Conservation (phyloP, 2,113 vertebrate species). For the Caretta caretta region DNA sequence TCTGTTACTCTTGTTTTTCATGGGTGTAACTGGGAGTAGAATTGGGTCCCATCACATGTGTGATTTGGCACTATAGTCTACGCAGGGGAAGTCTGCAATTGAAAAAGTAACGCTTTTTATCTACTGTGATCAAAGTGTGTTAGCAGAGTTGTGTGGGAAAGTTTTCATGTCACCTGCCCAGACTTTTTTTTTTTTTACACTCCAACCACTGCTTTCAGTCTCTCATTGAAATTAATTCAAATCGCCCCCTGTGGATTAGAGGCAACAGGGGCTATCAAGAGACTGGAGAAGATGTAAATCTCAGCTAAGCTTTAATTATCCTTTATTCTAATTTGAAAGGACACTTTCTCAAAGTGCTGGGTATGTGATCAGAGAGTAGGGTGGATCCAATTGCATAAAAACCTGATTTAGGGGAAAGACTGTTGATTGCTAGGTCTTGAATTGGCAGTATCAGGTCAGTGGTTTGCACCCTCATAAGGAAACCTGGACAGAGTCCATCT, state of each 20-base stretch:
- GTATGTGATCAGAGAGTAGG: constrained; percentile 54
- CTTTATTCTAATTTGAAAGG: constrained; percentile 61
- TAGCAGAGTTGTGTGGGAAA: neutral
- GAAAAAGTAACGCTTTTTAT: neutral
- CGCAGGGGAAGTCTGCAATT: neutral
- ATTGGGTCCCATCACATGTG: neutral
- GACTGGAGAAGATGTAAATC: constrained; percentile 27
- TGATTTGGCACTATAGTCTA: neutral
- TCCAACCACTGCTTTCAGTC: neutral
- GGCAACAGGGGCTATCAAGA: constrained; percentile 29
- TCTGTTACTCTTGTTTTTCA: neutral
- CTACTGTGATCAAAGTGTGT: constrained; percentile 19
- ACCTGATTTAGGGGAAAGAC: constrained; percentile 60
- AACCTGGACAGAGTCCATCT: constrained; percentile 76
- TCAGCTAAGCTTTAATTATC: constrained; percentile 54
- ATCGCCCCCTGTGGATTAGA: constrained; percentile 8
- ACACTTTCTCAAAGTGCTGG: constrained; percentile 57
- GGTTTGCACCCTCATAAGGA: constrained; percentile 65
- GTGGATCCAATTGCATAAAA: constrained; percentile 53
- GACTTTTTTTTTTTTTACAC: neutral
- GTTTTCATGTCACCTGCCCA: neutral
- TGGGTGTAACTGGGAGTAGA: neutral
- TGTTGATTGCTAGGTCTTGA: constrained; percentile 78
- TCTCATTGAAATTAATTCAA: constrained; percentile 44
- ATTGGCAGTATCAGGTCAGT: constrained; percentile 74